phyloP scores from a whole-genome alignment of 2,113 vertebrate genomes.

The Lutjanus erythropterus region DNA sequence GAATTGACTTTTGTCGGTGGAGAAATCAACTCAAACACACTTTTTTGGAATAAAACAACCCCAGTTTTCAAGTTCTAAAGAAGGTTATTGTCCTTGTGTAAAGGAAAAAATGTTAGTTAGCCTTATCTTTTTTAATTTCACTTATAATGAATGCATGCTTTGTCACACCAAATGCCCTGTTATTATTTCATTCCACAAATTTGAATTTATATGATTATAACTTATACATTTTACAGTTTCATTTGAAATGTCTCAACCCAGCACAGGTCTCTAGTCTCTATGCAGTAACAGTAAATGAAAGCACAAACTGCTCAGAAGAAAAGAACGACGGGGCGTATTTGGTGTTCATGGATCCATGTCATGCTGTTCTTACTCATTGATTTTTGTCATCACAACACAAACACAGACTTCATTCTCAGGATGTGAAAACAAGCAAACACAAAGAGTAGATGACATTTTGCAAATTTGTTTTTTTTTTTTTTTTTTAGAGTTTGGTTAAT shows the following conservation, averaged over 20 bases:
- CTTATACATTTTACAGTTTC: slow-evolving; percentile 51
- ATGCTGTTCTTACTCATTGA: slow-evolving; percentile 45
- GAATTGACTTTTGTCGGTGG: slow-evolving; percentile 34
- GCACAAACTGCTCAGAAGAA: slow-evolving; percentile 74
- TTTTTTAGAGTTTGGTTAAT: slow-evolving; percentile 72
- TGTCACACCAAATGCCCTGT: slow-evolving; percentile 67
- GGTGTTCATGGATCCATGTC: slow-evolving; percentile 49
- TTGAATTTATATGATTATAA: slow-evolving; percentile 46
- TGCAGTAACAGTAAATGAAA: slow-evolving; percentile 79
- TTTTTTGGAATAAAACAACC: slow-evolving; percentile 58
- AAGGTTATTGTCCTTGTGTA: slow-evolving; percentile 69
- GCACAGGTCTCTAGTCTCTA: slow-evolving; percentile 73
- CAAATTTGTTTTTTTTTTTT: slow-evolving; percentile 53
- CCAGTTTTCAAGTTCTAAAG: slow-evolving; percentile 53
- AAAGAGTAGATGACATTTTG: slow-evolving; percentile 66
- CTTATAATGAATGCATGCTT: slow-evolving; percentile 82
- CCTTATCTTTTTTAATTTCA: slow-evolving; percentile 74
- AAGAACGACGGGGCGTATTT: slow-evolving; percentile 35
- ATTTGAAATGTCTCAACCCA: slow-evolving; percentile 52
- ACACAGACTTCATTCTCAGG: slow-evolving; percentile 75
- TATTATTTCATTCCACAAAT: slow-evolving; percentile 65
- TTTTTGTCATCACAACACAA: slow-evolving; percentile 46
- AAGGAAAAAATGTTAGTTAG: slow-evolving; percentile 75
- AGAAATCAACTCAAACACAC: slow-evolving; percentile 31
- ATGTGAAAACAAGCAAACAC: slow-evolving; percentile 67